phyloP scores from a whole-genome alignment of 1,140 invertebrate genomes.

The Drosophila truncata region DNA sequence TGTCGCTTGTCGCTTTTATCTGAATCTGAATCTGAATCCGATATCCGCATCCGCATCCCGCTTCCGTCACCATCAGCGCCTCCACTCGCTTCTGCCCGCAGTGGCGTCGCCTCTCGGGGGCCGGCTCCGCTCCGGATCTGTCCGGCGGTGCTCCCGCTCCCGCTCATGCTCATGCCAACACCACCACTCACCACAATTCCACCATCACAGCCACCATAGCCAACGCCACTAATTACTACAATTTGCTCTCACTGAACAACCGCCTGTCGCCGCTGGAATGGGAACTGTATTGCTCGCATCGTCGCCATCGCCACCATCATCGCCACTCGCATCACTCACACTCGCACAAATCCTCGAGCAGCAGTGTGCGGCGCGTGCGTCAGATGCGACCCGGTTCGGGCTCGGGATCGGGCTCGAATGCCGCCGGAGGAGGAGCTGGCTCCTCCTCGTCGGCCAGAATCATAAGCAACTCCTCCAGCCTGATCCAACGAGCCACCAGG shows the following conservation, averaged over 20 bases:
- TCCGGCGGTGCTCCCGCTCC: constrained; percentile 47
- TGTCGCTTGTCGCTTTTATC: constrained; percentile 9
- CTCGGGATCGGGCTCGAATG: constrained; percentile 15
- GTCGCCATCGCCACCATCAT: constrained; percentile 66
- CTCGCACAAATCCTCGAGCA: constrained; percentile 55
- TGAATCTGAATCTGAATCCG: constrained; percentile 4
- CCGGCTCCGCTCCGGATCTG: constrained; percentile 85
- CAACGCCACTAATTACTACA: constrained; percentile 63
- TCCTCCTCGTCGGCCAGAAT: constrained; percentile 59
- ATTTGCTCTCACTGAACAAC: constrained; percentile 75
- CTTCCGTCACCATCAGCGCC: constrained; percentile 49
- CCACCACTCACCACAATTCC: constrained; percentile 20
- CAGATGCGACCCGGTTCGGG: constrained; percentile 40
- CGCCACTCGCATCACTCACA: constrained; percentile 57
- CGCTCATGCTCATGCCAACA: constrained; percentile 55
- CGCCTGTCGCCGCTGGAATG: constrained; percentile 56
- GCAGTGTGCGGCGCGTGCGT: constrained; percentile 66
- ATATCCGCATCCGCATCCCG: constrained; percentile 36
- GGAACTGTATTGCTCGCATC: constrained; percentile 61
- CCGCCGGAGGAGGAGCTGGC: constrained; percentile 22
- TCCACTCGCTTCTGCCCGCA: constrained; percentile 79
- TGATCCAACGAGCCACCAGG: constrained; percentile 71
- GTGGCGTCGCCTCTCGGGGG: constrained; percentile 78
- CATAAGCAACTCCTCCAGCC: constrained; percentile 81
- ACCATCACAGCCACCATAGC: constrained; percentile 22